Conservation (phyloP, 92 coral and sea anemone genomes). For the Parazoanthus swiftii region DNA sequence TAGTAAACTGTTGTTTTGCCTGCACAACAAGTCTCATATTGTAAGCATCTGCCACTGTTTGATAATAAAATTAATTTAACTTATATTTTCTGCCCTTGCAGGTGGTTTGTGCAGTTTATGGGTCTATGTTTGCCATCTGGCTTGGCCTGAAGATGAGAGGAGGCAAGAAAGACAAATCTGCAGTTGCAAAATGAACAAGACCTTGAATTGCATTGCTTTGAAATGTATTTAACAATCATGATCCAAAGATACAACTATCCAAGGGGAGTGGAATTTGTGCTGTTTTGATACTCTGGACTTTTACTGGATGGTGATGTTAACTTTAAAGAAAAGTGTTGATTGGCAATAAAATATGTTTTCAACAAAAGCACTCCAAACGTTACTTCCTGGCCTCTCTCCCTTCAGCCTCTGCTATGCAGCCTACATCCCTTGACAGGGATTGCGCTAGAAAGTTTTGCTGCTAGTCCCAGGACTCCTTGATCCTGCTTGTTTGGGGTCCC, state of each 20-base stretch:
- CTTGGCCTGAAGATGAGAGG: conserved; percentile 47
- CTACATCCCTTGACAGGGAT: neutral
- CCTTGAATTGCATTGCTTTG: neutral
- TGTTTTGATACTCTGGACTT: neutral
- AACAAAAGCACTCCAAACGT: neutral
- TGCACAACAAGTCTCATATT: too few relatives aligned
- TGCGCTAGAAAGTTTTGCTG: too few relatives aligned
- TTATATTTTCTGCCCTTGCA: conserved; percentile 22
- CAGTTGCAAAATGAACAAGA: conserved; percentile 10
- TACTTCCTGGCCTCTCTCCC: neutral
- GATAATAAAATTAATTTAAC: neutral
- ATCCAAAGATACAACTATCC: neutral
- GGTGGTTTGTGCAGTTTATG: conserved; percentile 76
- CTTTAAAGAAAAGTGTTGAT: neutral
- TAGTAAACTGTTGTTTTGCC: too few relatives aligned
- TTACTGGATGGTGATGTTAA: neutral
- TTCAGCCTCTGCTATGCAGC: too few relatives aligned
- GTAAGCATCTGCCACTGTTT: too few relatives aligned
- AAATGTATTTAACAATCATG: conserved; percentile 11
- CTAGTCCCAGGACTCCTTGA: too few relatives aligned
- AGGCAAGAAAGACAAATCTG: conserved; percentile 58
- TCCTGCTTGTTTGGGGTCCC: too few relatives aligned
- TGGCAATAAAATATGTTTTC: neutral
- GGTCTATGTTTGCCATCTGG: conserved; percentile 51
- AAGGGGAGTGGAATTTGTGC: neutral